Evolutionary conservation across 2,888 invertebrate species (phyloP), one percentile per base, ranked within the genome.

Genomic region (Ophion ventricosus): DNA sequence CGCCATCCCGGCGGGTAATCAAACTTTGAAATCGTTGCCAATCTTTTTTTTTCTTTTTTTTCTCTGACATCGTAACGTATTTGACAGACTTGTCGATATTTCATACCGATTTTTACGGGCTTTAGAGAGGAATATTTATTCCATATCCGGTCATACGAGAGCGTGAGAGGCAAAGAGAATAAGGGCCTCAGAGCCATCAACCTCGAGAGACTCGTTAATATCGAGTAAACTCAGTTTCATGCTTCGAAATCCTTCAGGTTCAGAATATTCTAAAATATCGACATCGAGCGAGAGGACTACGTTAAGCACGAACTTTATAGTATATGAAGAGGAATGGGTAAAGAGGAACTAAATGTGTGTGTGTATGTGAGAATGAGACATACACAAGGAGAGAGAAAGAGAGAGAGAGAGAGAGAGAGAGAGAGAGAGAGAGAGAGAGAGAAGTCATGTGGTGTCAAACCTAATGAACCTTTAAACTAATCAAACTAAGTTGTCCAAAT

Each of bases 401-500:
- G 20, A 61, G 73, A 29, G 59, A 61, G 25, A 40, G 75, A 63
- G 29, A 43, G 43, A 43, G 43, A 43, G 43, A 43, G 43, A 11
- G 43, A 43, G 54, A 75, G 40, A 56, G 43, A 77, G 25, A 25
- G 11, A 54, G 73, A 26, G 69, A 70, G 56, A 29, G 80, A 66
- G 49, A 49, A 35, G 49, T 26, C 74, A 57, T 29, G 78, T 85
- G 82, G 85, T 81, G 84, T 86, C 80, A 87, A 64, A 83, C 82
- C 83, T 85, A 88, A 87, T 86, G 89, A 89, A 88, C 85, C 87
- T 87, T 89, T 89, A 87, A 88, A 88, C 88, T 88, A 86, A 90
- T 90, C 88, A 89, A 90, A 90, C 88, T 87, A 88, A 89, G 83
- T 89, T 84, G 88, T 88, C 87, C 86, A 85, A 90, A 89, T 88